These are phyloP conservation scores for Thamnophis elegans DNA, from an alignment of 2,797 vertebrate genomes.

Conservation along the genomic window DNA sequence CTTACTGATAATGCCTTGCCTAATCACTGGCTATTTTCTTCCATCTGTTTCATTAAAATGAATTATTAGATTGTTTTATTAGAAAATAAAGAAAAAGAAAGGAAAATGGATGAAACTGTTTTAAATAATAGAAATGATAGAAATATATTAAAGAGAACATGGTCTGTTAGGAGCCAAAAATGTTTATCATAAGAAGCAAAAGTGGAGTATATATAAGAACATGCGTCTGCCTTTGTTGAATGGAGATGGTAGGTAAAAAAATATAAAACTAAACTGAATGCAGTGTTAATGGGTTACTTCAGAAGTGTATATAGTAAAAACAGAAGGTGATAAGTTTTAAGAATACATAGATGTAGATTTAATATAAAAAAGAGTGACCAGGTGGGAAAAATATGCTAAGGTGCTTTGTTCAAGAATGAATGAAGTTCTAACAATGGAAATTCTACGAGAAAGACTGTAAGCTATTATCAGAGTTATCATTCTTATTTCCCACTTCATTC, in stretches of 20 bases:
- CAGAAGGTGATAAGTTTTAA: not conserved
- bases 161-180: not conserved
- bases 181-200: not conserved
- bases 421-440: not conserved
- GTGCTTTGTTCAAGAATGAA: not conserved
- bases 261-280: not conserved
- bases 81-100: not conserved
- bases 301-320: not conserved
- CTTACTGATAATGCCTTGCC: not conserved
- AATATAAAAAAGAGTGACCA: not conserved
- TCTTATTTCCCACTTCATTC: not conserved
- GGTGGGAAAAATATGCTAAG: not conserved
- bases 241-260: not conserved
- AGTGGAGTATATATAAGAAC: not conserved
- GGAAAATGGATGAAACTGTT: not conserved
- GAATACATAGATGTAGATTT: not conserved
- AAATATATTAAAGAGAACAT: not conserved
- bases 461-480: not conserved
- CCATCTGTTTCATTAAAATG: not conserved
- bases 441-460: not conserved
- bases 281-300: not conserved
- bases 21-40: not conserved
- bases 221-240: not conserved
- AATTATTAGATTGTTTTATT: too few relatives aligned
- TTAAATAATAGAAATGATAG: not conserved